phyloP scores from a whole-genome alignment of 2,888 invertebrate species.

The Acanthosepion pharaonis region DNA sequence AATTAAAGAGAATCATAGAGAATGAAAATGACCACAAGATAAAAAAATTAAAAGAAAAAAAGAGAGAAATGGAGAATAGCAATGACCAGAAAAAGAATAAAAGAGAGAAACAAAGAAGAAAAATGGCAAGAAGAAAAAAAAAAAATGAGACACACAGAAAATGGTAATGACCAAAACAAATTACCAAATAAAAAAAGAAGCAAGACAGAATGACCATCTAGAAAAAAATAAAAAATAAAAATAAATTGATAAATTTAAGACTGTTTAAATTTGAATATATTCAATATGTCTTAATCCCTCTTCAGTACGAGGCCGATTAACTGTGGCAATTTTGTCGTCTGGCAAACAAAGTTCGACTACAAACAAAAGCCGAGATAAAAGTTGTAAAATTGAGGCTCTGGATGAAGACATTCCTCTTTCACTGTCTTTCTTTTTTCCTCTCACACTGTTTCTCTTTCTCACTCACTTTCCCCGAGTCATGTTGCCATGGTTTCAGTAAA shows the following conservation, averaged over 20 bases:
- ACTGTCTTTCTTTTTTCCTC: neutral
- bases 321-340: slow-evolving; percentile 33
- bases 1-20: no score
- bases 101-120: no score
- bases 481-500: neutral
- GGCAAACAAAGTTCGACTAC: slow-evolving; percentile 1
- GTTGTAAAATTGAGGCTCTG: slow-evolving; percentile 6
- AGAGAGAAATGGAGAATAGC: no score
- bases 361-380: neutral
- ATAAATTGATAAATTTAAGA: neutral
- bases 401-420: neutral
- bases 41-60: no score
- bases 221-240: neutral
- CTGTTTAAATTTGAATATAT: slow-evolving; percentile 33
- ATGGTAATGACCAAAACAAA: no score
- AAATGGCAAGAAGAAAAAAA: no score
- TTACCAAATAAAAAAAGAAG: no score
- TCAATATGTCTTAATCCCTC: neutral
- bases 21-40: no score
- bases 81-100: no score
- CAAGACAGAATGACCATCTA: no score
- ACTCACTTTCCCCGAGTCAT: neutral
- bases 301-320: neutral
- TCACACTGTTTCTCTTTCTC: neutral
- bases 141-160: no score